Base-by-base conservation (phyloP, 2,888 invertebrate genomes). In the Chelonus formosanus region DNA sequence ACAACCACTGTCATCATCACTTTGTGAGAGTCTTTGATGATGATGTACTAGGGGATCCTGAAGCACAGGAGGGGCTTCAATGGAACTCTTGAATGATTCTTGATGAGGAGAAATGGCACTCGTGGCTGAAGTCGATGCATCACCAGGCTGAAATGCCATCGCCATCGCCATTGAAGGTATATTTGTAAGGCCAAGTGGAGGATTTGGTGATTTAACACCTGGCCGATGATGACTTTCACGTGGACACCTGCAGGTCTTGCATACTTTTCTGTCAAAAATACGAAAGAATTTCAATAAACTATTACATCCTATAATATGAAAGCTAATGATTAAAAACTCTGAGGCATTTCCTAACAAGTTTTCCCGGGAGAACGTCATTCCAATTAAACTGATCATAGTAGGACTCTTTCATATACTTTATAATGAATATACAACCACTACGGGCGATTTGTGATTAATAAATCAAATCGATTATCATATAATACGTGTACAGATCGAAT, bases 1-100 rank as follows among this genome's bases (percentile, higher is more conserved):
- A 84, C 98, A 98, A 6, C 98, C 98, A 63, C 96, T 96, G 85
- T 98, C 98, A 83, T 98, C 97, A 84, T 98, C 98, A 70, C 95
- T 96, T 84, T 96, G 96, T 57, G 95, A 94, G 79, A 94, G 93
- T 69, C 94, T 85, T 80, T 94, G 94, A 65, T 92, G 92, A 64
- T 92, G 92, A 78, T 93, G 79, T 59, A 81, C 78, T 48, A 83
- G 76, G 32, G 81, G 80, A 65, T 83, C 83, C 70, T 83, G 82
- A 32, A 83, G 73, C 4, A 75, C 74, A 34, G 80, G 77, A 43
- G 80, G 77, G 7, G 80, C 77, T 55, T 83, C 83, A 31, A 84
- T 78, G 48, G 83, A 79, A 67, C 82, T 82, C 63, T 83, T 83
- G 76, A 81, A 83, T 43, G 81, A 77, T 65, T 82, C 82, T 57